These are phyloP conservation scores for Cristatella mucedo DNA, from an alignment of 2,888 invertebrate species.

Conservation along the genomic window DNA sequence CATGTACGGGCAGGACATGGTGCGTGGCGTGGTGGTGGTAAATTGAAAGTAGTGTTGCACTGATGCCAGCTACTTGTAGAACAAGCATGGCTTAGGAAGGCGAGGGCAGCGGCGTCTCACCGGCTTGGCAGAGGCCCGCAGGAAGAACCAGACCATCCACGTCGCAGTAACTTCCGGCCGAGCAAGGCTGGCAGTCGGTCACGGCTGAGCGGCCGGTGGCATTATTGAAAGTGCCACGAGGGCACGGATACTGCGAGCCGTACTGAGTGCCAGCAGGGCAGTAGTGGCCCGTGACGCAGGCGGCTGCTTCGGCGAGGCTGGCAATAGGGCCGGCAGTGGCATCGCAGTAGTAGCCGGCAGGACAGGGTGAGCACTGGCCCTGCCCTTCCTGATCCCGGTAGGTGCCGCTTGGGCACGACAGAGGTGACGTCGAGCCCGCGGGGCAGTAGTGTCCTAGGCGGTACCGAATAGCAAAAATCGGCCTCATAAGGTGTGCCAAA, in stretches of 20 bases:
- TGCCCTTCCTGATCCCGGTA: constrained; percentile 25
- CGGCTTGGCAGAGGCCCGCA: constrained; percentile 19
- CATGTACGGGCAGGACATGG: too few species aligned
- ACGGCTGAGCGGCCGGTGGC: constrained; percentile 18
- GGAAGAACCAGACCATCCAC: constrained; percentile 18
- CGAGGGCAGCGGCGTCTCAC: too few species aligned
- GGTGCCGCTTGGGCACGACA: constrained; percentile 13
- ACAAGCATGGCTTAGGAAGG: too few species aligned
- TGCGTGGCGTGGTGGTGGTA: too few species aligned
- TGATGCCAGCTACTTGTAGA: too few species aligned
- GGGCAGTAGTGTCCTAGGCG: constrained; percentile 24
- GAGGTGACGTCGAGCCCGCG: constrained; percentile 19
- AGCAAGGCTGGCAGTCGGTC: constrained; percentile 24
- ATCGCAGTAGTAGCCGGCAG: constrained; percentile 30
- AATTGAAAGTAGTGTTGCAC: too few species aligned
- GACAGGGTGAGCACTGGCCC: constrained; percentile 25
- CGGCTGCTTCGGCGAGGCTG: too few species aligned
- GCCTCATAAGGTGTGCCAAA: too few species aligned
- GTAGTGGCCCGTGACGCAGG: constrained; percentile 24
- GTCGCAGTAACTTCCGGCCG: constrained; percentile 24
- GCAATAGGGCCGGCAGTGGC: constrained; percentile 21
- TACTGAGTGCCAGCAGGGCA: constrained; percentile 25
- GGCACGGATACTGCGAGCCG: constrained; percentile 24
- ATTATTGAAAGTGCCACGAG: constrained; percentile 25
- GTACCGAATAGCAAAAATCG: too few species aligned